Evolutionary conservation across 2,113 vertebrate species (phyloP), one percentile per base, ranked within the genome.

Genomic region (Prolemur simus): DNA sequence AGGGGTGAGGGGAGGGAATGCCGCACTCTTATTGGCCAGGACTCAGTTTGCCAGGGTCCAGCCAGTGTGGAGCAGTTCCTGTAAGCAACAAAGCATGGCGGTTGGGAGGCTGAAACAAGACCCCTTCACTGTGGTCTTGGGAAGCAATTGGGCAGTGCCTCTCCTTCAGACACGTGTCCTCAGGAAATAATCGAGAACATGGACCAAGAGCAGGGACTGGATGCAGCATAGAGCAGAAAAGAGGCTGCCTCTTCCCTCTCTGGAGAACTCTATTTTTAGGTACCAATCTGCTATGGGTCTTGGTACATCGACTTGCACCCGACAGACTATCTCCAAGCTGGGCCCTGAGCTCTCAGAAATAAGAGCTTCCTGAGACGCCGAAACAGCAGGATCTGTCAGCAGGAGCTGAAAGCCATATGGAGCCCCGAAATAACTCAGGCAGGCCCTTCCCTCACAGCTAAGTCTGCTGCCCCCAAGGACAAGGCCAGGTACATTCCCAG

Each of bases 191-290:
- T 52, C 11, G 15, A 89, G 45, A 27, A 9, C 45, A 2, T 45
- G 69, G 60, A 37, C 32, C n/a, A 58, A 93, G 78, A 78, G 25
- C 27, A 45, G 85, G 45, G 18, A 73, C 27, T 58, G 7, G 18
- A 11, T 56, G 5, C 56, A 56, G n/a, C n/a, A 32, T 12, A 34
- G n/a, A 88, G 49, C 21, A 32, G 17, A 18, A 63, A 11, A 89
- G 60, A 81, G 23, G 21, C 54, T 9, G 2, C 49, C 21, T 64
- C 68, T 60, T 13, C 39, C 13, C 58, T 64, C 39, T 89, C 12
- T 54, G 73, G 66, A 93, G 58, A 60, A 32, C 63, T 85, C 86
- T 88, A 1, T 87, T 85, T 95, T 96, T 52, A 82, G 58, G 47
- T n/a, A 20, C 58, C 15, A 2, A 39, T 47, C 49, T 78, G 47